Conservation (phyloP, 1,140 invertebrate genomes). For the Centruroides vittatus region DNA sequence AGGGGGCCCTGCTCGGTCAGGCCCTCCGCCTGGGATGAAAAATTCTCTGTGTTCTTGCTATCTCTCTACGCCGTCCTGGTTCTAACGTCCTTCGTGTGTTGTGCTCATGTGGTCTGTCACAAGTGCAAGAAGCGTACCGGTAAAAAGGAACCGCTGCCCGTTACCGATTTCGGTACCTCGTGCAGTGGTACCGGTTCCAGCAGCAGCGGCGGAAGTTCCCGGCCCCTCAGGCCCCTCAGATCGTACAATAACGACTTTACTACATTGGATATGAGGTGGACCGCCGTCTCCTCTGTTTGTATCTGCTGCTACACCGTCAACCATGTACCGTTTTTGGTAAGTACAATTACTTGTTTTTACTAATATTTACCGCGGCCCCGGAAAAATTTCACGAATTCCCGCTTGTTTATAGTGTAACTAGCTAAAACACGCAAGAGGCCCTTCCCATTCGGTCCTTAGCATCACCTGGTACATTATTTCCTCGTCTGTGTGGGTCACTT, state of each 20-base stretch:
- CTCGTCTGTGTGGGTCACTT: too few relatives aligned
- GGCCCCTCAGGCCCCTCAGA: slow-evolving; percentile 26
- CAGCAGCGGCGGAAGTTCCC: slow-evolving; percentile 17
- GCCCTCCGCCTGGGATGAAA: slow-evolving; percentile 32
- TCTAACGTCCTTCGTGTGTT: slow-evolving; percentile 25
- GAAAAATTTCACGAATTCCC: too few relatives aligned
- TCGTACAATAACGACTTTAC: slow-evolving; percentile 19
- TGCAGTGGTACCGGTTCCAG: slow-evolving; percentile 10
- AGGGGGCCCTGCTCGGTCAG: slow-evolving; percentile 28
- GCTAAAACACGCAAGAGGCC: too few relatives aligned
- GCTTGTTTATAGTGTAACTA: too few relatives aligned
- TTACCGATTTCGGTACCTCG: slow-evolving; percentile 11
- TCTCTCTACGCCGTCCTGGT: slow-evolving; percentile 33
- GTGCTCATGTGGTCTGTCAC: slow-evolving; percentile 18
- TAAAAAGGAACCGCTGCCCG: slow-evolving; percentile 18
- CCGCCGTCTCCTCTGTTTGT: slow-evolving; percentile 33
- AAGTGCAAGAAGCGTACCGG: slow-evolving; percentile 17
- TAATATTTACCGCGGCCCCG: too few relatives aligned
- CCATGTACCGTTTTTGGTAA: slow-evolving; percentile 41
- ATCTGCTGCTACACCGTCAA: slow-evolving; percentile 36
- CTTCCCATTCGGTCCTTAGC: too few relatives aligned
- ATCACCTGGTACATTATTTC: too few relatives aligned
- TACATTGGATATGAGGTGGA: slow-evolving; percentile 30
- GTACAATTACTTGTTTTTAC: slow-evolving; percentile 18
- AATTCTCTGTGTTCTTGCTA: slow-evolving; percentile 36